Conservation (phyloP, 2,113 vertebrate species). For the Oreochromis spilurus region DNA sequence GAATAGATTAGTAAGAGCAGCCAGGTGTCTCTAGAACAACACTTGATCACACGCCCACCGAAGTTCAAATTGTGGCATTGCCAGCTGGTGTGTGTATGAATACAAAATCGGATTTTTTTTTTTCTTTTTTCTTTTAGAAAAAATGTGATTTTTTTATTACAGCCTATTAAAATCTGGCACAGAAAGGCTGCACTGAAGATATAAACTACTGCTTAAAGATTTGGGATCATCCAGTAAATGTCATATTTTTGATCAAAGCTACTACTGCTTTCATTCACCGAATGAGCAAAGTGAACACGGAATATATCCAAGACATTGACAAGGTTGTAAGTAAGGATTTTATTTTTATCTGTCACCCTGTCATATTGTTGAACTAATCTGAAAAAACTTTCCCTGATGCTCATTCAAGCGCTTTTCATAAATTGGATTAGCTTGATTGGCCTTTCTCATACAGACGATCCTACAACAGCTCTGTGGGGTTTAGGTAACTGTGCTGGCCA, state of each 20-base stretch:
- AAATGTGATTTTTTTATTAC: not conserved
- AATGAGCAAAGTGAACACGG: not conserved
- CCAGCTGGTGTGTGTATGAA: not conserved
- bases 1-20: slow-evolving; percentile 46
- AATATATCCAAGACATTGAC: not conserved
- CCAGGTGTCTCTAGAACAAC: slow-evolving; percentile 51
- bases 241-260: not conserved
- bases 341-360: not conserved
- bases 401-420: not conserved
- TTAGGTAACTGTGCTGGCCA: not conserved
- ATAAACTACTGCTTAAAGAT: not conserved
- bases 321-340: not conserved
- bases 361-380: not conserved
- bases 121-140: not conserved
- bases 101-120: not conserved
- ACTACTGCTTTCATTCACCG: not conserved
- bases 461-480: not conserved
- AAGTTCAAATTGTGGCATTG: not conserved
- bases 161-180: not conserved
- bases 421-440: not conserved
- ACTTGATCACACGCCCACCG: slow-evolving; percentile 35
- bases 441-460: not conserved
- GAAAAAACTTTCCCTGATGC: not conserved
- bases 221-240: not conserved
- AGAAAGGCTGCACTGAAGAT: not conserved